These are phyloP conservation scores for Psococerastis gibbosa DNA, from an alignment of 2,888 invertebrate genomes.

Conservation along the genomic window DNA sequence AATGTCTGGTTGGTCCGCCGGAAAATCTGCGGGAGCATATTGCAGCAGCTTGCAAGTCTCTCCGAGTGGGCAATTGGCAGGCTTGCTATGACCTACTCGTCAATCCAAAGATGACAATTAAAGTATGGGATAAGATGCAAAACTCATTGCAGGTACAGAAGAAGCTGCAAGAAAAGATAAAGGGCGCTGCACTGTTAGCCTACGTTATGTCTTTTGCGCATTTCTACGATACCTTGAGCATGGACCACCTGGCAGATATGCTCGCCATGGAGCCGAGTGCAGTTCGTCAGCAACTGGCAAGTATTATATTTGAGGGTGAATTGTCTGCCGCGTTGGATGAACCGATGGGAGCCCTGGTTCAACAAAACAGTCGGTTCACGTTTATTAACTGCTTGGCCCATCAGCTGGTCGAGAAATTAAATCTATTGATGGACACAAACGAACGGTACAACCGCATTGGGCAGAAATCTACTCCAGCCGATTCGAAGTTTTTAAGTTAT, in stretches of 20 bases:
- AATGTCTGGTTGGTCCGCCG: conserved; percentile 86
- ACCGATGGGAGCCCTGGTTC: background rate
- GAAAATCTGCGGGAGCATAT: conserved; percentile 99
- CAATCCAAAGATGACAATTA: conserved; percentile 98
- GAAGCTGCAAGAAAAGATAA: conserved; percentile 91
- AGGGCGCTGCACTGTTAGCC: conserved; percentile 93
- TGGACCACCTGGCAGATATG: conserved; percentile 81
- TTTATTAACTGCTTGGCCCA: background rate
- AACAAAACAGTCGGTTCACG: background rate
- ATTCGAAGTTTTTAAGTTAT: too few species aligned
- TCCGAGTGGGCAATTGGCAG: conserved; percentile 96
- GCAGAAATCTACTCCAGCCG: too few species aligned
- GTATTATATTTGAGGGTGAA: conserved; percentile 98
- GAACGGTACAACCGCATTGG: too few species aligned
- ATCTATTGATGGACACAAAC: background rate
- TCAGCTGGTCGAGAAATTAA: background rate
- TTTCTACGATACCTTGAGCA: conserved; percentile 89
- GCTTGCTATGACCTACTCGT: conserved; percentile 88
- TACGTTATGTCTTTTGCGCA: too few species aligned
- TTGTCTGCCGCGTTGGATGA: conserved; percentile 23
- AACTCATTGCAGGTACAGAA: too few species aligned
- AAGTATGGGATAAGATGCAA: too few species aligned
- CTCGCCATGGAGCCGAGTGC: conserved; percentile 74
- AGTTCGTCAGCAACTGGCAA: conserved; percentile 89
- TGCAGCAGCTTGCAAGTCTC: conserved; percentile 94